phyloP scores from a whole-genome alignment of 2,797 vertebrate genomes.

The Microhierax caerulescens region DNA sequence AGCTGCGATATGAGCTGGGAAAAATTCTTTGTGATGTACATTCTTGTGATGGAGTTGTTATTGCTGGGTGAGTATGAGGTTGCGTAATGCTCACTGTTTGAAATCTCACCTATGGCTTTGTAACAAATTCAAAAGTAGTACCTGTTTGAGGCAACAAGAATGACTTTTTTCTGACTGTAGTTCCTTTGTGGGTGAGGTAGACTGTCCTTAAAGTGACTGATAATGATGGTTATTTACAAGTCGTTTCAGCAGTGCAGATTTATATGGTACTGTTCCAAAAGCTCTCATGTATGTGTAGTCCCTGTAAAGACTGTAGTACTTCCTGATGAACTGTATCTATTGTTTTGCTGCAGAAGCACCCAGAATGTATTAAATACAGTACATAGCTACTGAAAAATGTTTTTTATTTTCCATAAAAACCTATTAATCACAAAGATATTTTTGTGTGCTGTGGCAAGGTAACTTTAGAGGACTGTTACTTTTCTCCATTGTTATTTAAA shows the following conservation, averaged over 20 bases:
- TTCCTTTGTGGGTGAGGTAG: not conserved
- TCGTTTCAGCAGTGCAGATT: not conserved
- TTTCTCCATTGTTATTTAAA: not conserved
- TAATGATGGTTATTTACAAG: not conserved
- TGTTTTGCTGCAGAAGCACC: not conserved
- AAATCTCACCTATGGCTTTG: not conserved
- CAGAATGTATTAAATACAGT: not conserved
- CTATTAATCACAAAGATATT: not conserved
- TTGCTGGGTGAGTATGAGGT: constrained; percentile 87
- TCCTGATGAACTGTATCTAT: not conserved
- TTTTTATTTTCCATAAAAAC: not conserved
- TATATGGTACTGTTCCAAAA: not conserved
- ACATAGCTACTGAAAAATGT: not conserved
- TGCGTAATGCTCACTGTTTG: not conserved
- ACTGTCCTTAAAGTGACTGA: not conserved
- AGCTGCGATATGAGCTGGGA: constrained; percentile 90
- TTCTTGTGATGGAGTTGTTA: constrained; percentile 84
- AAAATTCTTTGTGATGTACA: constrained; percentile 88
- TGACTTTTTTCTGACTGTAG: not conserved
- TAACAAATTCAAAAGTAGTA: not conserved
- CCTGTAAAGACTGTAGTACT: not conserved
- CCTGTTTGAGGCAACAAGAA: not conserved
- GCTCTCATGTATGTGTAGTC: not conserved
- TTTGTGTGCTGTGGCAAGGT: not conserved
- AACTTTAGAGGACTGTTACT: not conserved